Evolutionary conservation across 2,888 invertebrate genomes (phyloP).

Genomic region (Andricus curvator): DNA sequence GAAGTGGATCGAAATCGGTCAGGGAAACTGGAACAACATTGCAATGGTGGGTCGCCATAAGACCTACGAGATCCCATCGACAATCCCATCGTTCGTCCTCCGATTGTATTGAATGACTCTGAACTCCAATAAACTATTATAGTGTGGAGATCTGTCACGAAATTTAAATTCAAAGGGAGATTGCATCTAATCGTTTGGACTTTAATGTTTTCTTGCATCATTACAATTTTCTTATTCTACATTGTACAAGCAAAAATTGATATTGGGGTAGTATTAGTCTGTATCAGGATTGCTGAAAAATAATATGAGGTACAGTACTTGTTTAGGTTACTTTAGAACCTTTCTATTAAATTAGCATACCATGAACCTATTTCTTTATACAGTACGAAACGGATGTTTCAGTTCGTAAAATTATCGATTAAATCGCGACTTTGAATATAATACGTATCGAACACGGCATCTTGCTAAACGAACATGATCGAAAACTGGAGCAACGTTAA

Average conservation of each 20-base stretch:
- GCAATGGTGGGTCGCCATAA: slow-evolving; percentile 49
- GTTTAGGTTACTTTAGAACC: neutral
- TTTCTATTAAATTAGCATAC: slow-evolving; percentile 23
- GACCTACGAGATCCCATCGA: slow-evolving; percentile 7
- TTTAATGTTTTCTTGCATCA: slow-evolving; percentile 6
- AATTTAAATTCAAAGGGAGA: slow-evolving; percentile 32
- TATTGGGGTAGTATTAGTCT: neutral
- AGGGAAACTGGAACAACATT: slow-evolving; percentile 68
- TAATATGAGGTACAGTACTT: neutral
- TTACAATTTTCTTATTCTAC: neutral
- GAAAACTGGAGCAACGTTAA: slow-evolving; percentile 22
- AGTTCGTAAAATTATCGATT: slow-evolving; percentile 39
- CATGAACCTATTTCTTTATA: slow-evolving; percentile 26
- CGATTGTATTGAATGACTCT: slow-evolving; percentile 16
- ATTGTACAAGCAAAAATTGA: neutral
- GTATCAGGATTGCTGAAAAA: neutral
- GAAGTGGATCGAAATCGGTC: slow-evolving; percentile 67
- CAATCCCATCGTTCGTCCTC: slow-evolving; percentile 8
- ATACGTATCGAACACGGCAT: slow-evolving; percentile 36
- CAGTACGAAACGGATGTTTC: slow-evolving; percentile 31
- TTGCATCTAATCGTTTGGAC: slow-evolving; percentile 18
- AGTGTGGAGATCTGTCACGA: slow-evolving; percentile 11
- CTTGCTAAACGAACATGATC: slow-evolving; percentile 21
- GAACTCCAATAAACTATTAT: slow-evolving; percentile 24
- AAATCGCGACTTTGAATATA: slow-evolving; percentile 38